Percentiles rank a stretch among this genome's conserved stretches.
phyloP scores from a whole-genome alignment of 1,140 invertebrate genomes.

The Eupeodes corollae region DNA sequence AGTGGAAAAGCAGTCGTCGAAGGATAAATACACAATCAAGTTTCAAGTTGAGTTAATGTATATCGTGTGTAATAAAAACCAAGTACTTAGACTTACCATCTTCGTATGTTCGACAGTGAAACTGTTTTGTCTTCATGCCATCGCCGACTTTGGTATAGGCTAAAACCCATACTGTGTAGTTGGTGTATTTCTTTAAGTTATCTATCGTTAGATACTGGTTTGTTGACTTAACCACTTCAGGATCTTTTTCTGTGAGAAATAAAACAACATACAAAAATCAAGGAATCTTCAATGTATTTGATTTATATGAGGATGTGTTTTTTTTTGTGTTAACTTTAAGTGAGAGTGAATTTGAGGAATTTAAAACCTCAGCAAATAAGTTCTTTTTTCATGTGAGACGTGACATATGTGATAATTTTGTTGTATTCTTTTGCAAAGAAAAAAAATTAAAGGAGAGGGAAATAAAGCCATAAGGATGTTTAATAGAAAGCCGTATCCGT shows the following conservation, averaged over 20 bases:
- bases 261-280: background rate
- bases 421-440: no score
- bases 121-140: constrained; percentile 67
- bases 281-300: background rate
- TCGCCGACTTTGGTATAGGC: constrained; percentile 82
- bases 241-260: constrained; percentile 28
- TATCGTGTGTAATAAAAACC: no score
- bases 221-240: constrained; percentile 36
- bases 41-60: no score
- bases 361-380: no score
- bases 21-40: background rate
- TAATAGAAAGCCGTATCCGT: no score
- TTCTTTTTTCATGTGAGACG: no score
- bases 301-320: background rate
- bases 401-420: no score
- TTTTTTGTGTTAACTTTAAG: background rate
- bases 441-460: no score
- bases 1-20: background rate
- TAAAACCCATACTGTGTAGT: constrained; percentile 82
- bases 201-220: constrained; percentile 38
- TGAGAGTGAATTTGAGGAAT: no score
- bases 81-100: constrained; percentile 52
- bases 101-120: constrained; percentile 83
- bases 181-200: constrained; percentile 64
- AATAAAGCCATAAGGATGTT: no score